These are phyloP conservation scores for Paracanthobrama guichenoti DNA, from an alignment of 2,113 vertebrate species.

Conservation along the genomic window DNA sequence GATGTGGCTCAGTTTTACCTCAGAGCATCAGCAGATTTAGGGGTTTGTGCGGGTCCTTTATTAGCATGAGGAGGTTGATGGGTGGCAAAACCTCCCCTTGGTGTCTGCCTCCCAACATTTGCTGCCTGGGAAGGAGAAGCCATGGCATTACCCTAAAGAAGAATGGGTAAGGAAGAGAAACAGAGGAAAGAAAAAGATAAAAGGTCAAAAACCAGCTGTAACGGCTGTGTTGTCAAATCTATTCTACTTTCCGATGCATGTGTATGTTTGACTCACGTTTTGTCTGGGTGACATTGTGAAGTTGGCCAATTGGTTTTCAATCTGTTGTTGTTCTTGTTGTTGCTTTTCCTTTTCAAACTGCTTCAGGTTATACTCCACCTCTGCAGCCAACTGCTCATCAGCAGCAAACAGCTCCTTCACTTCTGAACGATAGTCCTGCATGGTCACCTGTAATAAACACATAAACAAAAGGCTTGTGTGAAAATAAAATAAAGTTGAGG, in stretches of 20 bases:
- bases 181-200: background rate
- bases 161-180: background rate
- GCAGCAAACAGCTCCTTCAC: conserved; percentile 87
- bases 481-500: too few relatives aligned
- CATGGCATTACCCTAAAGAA: conserved; percentile 38
- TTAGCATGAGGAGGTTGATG: conserved; percentile 53
- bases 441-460: conserved; percentile 79
- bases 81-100: conserved; percentile 49
- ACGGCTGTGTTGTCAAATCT: background rate
- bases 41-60: background rate
- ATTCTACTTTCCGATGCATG: too few relatives aligned
- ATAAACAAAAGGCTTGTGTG: background rate
- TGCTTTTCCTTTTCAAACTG: conserved; percentile 78
- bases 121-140: conserved; percentile 47
- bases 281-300: conserved; percentile 45
- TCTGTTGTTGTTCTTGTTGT: conserved; percentile 61
- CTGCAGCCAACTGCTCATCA: conserved; percentile 89
- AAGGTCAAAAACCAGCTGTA: background rate
- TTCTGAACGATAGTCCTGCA: conserved; percentile 90
- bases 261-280: conserved; percentile 30
- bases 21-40: conserved; percentile 37
- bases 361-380: conserved; percentile 92
- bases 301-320: conserved; percentile 59
- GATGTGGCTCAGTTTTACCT: conserved; percentile 34
- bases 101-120: background rate